Evolutionary conservation across 37 sponge, comb jelly and placozoan genomes (phyloP), one percentile per base, ranked within the genome.

Genomic region (Dysidea cf. avara): DNA sequence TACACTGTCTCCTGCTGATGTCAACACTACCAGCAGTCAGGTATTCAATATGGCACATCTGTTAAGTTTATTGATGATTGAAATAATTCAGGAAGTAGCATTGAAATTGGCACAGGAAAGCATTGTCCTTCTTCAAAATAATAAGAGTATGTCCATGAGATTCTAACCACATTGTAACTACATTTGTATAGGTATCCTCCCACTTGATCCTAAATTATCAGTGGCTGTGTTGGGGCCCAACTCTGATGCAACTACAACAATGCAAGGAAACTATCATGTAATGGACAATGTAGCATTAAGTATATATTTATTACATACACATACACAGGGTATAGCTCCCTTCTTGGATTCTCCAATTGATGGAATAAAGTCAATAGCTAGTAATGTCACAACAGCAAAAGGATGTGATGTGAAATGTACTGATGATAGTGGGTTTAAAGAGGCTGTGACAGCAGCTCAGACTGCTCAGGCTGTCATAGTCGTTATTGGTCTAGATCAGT

Each of bases 221-320:
- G 72, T 85, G n/a, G 86, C 86, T 31, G 66, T 90, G 61, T 76
- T 90, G 71, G 86, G 91, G 7, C 90, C 90, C 24, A 84, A 90
- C 34, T 49, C 64, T 6, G 68, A 80, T 38, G 90, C 86, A 48
- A 90, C 85, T 17, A 48, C 9, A 7, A 78, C 81, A 52, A 90
- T 90, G 90, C 85, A 90, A 65, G 90, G 86, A 18, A 90, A 89
- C 62, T 89, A 89, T 58, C 43, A 83, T 28, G 89, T 88, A 78
- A 43, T n/a, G n/a, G n/a, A n/a, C n/a, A n/a, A n/a, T n/a, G n/a
- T n/a, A n/a, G n/a, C n/a, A n/a, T n/a, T n/a, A n/a, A n/a, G n/a
- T n/a, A n/a, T n/a, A n/a, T n/a, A n/a, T n/a, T n/a, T n/a, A n/a
- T 36, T 73, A 5, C 7, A 25, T 58, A 54, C 11, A 13, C 37